phyloP scores from a whole-genome alignment of 2,797 vertebrate genomes.

The Sparidentex hasta region DNA sequence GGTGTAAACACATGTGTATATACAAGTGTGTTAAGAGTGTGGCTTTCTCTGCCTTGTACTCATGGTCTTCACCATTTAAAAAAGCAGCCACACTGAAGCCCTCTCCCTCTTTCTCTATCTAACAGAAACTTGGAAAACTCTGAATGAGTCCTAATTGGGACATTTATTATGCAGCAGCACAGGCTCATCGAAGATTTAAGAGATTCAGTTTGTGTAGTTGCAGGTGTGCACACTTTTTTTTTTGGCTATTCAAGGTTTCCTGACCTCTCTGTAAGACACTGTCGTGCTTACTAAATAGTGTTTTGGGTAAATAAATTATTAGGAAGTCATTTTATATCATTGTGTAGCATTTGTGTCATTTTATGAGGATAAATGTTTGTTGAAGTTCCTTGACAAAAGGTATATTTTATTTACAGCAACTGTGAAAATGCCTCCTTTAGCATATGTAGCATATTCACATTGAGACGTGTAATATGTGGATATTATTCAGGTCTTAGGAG shows the following conservation, averaged over 20 bases:
- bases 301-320: background rate
- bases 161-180: constrained; percentile 36
- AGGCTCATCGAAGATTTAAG: constrained; percentile 33
- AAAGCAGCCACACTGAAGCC: constrained; percentile 31
- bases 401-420: background rate
- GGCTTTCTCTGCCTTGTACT: constrained; percentile 14
- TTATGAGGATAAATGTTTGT: no score
- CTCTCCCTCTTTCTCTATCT: background rate
- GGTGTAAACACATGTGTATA: background rate
- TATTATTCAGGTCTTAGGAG: no score
- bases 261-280: constrained; percentile 2
- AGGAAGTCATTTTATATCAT: background rate
- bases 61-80: constrained; percentile 18
- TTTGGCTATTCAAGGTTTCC: constrained; percentile 7
- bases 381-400: no score
- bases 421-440: no score
- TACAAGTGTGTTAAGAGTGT: background rate
- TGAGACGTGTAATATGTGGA: no score
- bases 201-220: constrained; percentile 1
- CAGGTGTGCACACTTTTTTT: constrained; percentile 2
- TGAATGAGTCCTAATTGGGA: constrained; percentile 41
- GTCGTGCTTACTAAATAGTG: background rate
- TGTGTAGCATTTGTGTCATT: background rate
- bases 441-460: no score
- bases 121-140: constrained; percentile 25